Base-by-base conservation (phyloP, 2,888 invertebrate species). In the Callinectes sapidus region DNA sequence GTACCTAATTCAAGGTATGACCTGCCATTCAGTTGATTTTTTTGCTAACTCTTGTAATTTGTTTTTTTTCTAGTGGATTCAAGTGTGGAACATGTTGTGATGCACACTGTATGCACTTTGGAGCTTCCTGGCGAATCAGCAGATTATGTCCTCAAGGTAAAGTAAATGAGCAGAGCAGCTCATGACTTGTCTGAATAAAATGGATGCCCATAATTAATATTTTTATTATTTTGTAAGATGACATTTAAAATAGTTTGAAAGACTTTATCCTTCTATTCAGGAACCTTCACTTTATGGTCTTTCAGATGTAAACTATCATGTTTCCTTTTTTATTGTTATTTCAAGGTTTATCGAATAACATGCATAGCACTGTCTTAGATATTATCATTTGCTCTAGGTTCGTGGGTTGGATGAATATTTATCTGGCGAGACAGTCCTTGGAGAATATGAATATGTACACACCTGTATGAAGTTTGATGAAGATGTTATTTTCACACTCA, bases 391-490 rank as follows among this genome's bases (percentile, higher is more conserved):
- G 32, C 18, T 97, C 81, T 96, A 98, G 97, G 98, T 98, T 90
- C 97, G 97, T 96, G 98, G 99, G 32, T 97, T 98, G 93, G 97
- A 98, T 91, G 99, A 99, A 96, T 99, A 98, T 96, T 96, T 99
- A 66, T 97, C 97, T 0, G 97, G 98, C 23, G 97, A 98, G 91
- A 98, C 98, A 66, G 97, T 97, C 18, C 96, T 99, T 61, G 97
- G 97, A 94, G 98, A 98, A 95, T 98, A 99, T 95, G 98, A 98
- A 95, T 99, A 99, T 95, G 97, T 99, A 92, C 98, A 99, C 95
- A 97, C 97, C 95, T 99, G 99, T 95, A 97, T 99, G 93, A 98
- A 99, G 95, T 96, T 99, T 95, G 99, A 99, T 95, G 97, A 97
- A 95, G 99, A 99, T 96, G 98, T 98, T 2, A 96, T 97, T 71